Conservation (phyloP, 2,888 invertebrate species). For the Parasteatoda lunata region DNA sequence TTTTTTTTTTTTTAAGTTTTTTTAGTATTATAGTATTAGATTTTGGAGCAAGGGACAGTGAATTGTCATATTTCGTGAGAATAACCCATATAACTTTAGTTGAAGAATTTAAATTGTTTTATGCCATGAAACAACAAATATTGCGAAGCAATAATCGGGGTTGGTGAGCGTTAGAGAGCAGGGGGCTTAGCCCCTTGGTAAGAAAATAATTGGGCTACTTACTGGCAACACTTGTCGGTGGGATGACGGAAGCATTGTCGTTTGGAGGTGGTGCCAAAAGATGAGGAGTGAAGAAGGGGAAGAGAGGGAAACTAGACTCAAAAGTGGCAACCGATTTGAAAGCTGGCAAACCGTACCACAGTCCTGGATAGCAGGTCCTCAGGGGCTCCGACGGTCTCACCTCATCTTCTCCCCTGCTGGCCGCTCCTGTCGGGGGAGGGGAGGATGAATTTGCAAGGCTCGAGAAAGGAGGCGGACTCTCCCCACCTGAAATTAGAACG, state of each 20-base stretch:
- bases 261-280: slow-evolving; percentile 28
- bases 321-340: slow-evolving; percentile 64
- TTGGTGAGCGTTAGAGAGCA: neutral
- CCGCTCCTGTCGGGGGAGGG: neutral
- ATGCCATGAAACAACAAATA: no score
- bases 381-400: slow-evolving; percentile 3
- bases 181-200: no score
- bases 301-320: slow-evolving; percentile 59
- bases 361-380: slow-evolving; percentile 46
- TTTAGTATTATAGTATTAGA: no score
- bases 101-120: no score
- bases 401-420: neutral
- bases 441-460: slow-evolving; percentile 27
- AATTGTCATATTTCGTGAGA: no score
- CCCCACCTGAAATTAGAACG: slow-evolving; percentile 19
- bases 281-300: slow-evolving; percentile 61
- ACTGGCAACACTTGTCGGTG: neutral
- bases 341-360: slow-evolving; percentile 63
- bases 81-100: no score
- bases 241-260: neutral
- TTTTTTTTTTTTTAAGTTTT: no score
- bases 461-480: slow-evolving; percentile 32
- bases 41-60: no score
- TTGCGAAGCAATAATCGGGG: no score
- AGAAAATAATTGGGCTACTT: neutral